Evolutionary conservation across 2,113 vertebrate species (phyloP).

Genomic region (Asarcornis scutulata): DNA sequence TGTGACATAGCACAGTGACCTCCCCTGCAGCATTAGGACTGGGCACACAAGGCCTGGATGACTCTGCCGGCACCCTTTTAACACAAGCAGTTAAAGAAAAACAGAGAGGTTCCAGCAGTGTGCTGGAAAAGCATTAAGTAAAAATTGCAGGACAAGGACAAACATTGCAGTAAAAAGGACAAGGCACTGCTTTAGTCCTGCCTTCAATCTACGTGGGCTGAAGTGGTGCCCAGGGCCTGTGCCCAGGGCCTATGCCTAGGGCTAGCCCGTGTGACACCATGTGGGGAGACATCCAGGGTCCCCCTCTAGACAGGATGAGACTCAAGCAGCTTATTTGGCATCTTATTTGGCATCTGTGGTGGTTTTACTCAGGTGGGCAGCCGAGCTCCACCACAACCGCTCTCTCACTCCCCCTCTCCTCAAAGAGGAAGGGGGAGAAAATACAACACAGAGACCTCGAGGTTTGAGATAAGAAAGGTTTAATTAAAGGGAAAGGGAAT

Average conservation of each 20-base stretch:
- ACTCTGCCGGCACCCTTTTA: background rate
- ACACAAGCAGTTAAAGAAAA: background rate
- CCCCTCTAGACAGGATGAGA: background rate
- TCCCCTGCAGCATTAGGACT: background rate
- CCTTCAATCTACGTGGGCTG: rapidly evolving
- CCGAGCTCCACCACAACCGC: no score
- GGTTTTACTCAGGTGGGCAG: no score
- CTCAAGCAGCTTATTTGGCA: background rate
- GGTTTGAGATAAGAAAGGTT: no score
- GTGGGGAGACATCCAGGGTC: background rate
- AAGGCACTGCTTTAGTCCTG: background rate
- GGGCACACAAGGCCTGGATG: background rate
- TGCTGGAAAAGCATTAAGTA: background rate
- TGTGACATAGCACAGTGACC: rapidly evolving
- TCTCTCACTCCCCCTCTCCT: no score
- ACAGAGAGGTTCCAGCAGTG: background rate
- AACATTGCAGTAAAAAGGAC: background rate
- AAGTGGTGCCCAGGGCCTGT: background rate
- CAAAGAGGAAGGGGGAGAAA: no score
- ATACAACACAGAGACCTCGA: no score
- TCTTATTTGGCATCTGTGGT: background rate
- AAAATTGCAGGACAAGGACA: background rate
- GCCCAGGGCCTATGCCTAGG: no score
- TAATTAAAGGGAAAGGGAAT: no score
- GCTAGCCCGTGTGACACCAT: rapidly evolving